Conservation (phyloP, 2,113 vertebrate species). For the Mugil cephalus region DNA sequence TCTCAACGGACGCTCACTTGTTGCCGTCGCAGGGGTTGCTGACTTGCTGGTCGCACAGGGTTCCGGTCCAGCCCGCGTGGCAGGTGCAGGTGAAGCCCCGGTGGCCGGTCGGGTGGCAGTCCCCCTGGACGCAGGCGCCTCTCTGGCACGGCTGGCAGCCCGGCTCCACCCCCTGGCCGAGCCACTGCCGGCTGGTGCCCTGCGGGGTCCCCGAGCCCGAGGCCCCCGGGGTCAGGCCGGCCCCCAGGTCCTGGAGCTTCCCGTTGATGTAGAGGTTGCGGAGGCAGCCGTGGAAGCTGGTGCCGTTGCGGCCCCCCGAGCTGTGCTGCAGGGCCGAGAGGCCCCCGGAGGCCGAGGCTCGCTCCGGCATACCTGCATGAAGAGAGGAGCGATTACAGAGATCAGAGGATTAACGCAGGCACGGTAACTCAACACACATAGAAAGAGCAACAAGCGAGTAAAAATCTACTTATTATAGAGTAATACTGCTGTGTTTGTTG, state of each 20-base stretch:
- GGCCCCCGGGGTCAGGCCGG: conserved; percentile 87
- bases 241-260: conserved; percentile 93
- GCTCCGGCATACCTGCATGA: conserved; percentile 91
- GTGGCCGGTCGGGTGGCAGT: conserved; percentile 90
- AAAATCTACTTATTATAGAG: no score
- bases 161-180: conserved; percentile 93
- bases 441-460: no score
- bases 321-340: conserved; percentile 90
- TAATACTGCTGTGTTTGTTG: no score
- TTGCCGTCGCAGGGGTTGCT: conserved; percentile 96
- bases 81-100: conserved; percentile 94
- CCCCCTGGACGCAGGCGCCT: conserved; percentile 91
- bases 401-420: no score
- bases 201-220: conserved; percentile 54
- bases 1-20: conserved; percentile 87
- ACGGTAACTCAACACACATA: no score
- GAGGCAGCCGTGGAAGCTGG: conserved; percentile 96
- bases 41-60: conserved; percentile 92
- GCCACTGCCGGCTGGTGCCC: conserved; percentile 81
- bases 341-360: conserved; percentile 61
- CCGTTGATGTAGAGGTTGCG: conserved; percentile 95
- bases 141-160: conserved; percentile 96
- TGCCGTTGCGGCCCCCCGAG: conserved; percentile 90
- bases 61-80: conserved; percentile 93
- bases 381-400: neutral